Conservation (phyloP, 2,888 invertebrate species). For the Euzetes globulus region DNA sequence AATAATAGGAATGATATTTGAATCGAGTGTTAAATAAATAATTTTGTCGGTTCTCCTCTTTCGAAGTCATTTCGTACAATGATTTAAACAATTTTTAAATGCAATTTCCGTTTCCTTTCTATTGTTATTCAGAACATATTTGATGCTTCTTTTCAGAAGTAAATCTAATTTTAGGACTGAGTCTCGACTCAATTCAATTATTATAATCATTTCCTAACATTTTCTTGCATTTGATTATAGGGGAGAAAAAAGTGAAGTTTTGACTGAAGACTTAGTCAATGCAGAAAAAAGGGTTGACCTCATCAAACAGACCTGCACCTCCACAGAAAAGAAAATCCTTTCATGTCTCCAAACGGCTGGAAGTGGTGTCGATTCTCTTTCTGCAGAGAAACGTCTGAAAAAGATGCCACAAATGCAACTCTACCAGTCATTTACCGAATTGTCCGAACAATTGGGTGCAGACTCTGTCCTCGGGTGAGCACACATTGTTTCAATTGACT, state of each 20-base stretch:
- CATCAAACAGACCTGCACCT: constrained; percentile 59
- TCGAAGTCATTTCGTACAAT: neutral
- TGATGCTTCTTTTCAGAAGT: neutral
- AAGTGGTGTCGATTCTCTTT: constrained; percentile 52
- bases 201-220: neutral
- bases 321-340: constrained; percentile 51
- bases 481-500: too few species aligned
- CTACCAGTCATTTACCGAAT: constrained; percentile 63
- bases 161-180: neutral
- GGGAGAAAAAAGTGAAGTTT: constrained; percentile 72
- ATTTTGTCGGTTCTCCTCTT: neutral
- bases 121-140: neutral
- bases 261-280: constrained; percentile 71
- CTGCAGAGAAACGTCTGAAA: constrained; percentile 54
- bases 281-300: constrained; percentile 75
- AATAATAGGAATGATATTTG: neutral
- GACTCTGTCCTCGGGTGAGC: constrained; percentile 57
- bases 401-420: constrained; percentile 78
- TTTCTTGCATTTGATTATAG: constrained; percentile 49
- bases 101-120: constrained; percentile 22
- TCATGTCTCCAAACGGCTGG: constrained; percentile 49
- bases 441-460: constrained; percentile 56
- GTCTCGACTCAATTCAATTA: neutral
- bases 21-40: neutral
- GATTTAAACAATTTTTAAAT: neutral